phyloP scores from a whole-genome alignment of 2,797 vertebrate species.

The Periophthalmus magnuspinnatus region DNA sequence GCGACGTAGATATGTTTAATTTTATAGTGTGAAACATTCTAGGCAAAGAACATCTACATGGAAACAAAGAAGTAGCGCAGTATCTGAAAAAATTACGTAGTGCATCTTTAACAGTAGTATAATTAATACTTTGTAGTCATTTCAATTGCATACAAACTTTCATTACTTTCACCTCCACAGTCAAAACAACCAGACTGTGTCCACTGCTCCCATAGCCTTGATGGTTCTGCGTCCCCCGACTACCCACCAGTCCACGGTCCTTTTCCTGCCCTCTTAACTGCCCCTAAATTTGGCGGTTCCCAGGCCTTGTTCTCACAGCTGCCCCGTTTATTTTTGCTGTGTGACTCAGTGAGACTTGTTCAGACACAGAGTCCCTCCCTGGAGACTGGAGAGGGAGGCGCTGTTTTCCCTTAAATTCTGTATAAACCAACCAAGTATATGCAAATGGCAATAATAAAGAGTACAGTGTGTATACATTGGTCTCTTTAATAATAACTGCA shows the following conservation, averaged over 20 bases:
- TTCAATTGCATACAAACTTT: not conserved
- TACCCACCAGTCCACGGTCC: constrained; percentile 48
- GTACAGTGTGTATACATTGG: not conserved
- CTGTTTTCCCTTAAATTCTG: constrained; percentile 39
- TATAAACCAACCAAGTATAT: constrained; percentile 24
- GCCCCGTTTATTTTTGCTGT: constrained; percentile 80
- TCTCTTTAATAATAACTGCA: not conserved
- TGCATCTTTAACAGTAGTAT: no score
- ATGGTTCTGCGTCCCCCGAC: constrained; percentile 29
- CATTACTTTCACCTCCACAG: constrained; percentile 21
- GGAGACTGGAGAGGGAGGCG: constrained; percentile 55
- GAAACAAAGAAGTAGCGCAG: no score
- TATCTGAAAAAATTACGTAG: no score
- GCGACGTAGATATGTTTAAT: no score
- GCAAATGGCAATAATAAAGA: constrained; percentile 30
- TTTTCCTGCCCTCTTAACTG: constrained; percentile 60
- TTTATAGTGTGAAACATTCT: no score
- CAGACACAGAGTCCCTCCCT: constrained; percentile 71
- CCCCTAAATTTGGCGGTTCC: constrained; percentile 75
- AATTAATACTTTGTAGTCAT: no score
- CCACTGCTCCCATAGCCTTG: constrained; percentile 18
- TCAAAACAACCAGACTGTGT: constrained; percentile 54
- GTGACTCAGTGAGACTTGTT: constrained; percentile 79
- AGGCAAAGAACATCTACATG: no score
- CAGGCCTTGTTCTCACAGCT: constrained; percentile 85